Percentiles rank a stretch among this genome's conserved stretches.
phyloP scores from a whole-genome alignment of 2,888 invertebrate genomes.

The Andrena bucephala region DNA sequence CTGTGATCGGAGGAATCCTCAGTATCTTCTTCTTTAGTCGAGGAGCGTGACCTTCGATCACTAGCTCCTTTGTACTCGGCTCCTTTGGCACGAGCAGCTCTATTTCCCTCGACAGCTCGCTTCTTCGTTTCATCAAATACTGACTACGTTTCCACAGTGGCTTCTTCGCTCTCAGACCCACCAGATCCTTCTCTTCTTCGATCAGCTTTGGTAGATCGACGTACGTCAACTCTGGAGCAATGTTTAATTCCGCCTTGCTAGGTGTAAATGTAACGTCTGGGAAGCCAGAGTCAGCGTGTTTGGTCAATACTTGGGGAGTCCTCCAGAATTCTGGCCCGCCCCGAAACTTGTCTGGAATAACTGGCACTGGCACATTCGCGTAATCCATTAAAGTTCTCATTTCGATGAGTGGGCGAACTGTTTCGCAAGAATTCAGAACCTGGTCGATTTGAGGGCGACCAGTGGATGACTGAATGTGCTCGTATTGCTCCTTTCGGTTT shows the following conservation, averaged over 20 bases:
- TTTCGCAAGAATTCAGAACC: constrained; percentile 71
- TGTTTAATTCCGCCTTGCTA: constrained; percentile 63
- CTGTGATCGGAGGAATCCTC: constrained; percentile 59
- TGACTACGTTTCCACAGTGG: constrained; percentile 74
- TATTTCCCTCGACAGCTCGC: constrained; percentile 71
- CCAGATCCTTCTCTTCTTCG: constrained; percentile 70
- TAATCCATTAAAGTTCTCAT: constrained; percentile 78
- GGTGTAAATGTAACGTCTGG: constrained; percentile 62
- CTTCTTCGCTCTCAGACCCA: constrained; percentile 15
- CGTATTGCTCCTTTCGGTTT: constrained; percentile 63
- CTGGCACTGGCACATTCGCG: constrained; percentile 79
- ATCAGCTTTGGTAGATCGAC: constrained; percentile 70
- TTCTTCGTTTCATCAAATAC: constrained; percentile 71
- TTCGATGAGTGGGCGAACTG: constrained; percentile 67
- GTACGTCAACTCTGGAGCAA: constrained; percentile 59
- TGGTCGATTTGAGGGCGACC: constrained; percentile 68
- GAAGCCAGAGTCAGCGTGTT: constrained; percentile 52
- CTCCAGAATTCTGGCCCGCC: constrained; percentile 77
- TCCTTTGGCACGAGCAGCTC: constrained; percentile 73
- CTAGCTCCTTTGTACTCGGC: constrained; percentile 76
- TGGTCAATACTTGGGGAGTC: constrained; percentile 59
- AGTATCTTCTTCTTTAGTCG: not conserved
- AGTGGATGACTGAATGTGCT: constrained; percentile 46
- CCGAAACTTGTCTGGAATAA: constrained; percentile 75
- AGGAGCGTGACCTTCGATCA: constrained; percentile 75